Base-by-base conservation (phyloP, 2,113 vertebrate genomes). In the Dunckerocampus dactyliophorus region DNA sequence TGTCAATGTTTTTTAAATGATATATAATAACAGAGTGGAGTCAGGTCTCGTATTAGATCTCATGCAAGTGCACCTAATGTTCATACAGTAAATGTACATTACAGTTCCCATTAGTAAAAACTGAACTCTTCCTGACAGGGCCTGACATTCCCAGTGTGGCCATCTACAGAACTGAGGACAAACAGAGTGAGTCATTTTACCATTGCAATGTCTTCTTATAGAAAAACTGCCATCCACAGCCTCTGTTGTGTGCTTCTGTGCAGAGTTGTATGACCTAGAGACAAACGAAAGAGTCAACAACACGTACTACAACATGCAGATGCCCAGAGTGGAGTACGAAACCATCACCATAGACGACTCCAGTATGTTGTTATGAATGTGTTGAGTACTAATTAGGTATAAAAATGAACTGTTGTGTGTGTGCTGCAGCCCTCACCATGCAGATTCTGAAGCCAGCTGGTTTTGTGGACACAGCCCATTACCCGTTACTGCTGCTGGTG, bases 401-500 rank as follows among this genome's bases (percentile, higher is more conserved):
- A 5, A 34, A 34, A 34, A 34, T 7, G 3, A 34, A 34, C 31
- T 34, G 4, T 34, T 12, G 53, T 47, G 20, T 61, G 0, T 76
- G n/a, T 76, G 54, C 81, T 76, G 0, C 48, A 99, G 96, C 77
- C 65, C 86, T 98, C 76, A 92, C 90, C 0, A 85, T 97, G 88
- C 93, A 99, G 90, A 92, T 99, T 71, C 85, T 96, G 74, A 98
- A 94, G 84, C 97, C 97, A 0, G 95, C 94, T 0, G 92, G 87
- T 16, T 98, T 99, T 69, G 59, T 83, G 0, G 90, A 94, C 1
- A 92, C 92, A 0, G 49, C 87, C 0, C 93, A 94, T 82, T 99
- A 98, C 76, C 97, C 97, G 0, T 72, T 99, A 81, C 90, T 99
- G 51, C 88, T 99, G 71, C 82, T 99, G 15, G 94, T 98, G 97